Percentiles rank a stretch among this genome's conserved stretches.
phyloP scores from a whole-genome alignment of 2,888 invertebrate species.

The Koerneria pararmatus region DNA sequence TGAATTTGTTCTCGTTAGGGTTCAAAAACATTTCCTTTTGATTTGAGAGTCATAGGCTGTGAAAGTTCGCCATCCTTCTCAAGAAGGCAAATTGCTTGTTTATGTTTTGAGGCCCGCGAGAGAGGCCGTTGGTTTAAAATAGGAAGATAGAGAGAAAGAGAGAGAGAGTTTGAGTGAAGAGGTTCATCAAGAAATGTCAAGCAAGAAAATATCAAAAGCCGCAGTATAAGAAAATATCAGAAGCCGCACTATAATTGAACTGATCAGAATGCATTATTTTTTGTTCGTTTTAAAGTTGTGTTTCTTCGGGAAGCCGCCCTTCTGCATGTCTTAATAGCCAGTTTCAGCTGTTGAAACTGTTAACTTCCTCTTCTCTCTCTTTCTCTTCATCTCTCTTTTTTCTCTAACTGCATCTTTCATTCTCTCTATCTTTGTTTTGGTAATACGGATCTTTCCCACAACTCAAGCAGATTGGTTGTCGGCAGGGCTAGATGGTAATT shows the following conservation, averaged over 20 bases:
- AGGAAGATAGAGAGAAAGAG: not conserved
- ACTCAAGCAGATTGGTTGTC: no score
- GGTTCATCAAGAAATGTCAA: not conserved
- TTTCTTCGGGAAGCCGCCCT: no score
- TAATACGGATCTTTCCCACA: no score
- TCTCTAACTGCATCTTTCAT: not conserved
- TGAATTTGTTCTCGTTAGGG: no score
- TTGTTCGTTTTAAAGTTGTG: no score
- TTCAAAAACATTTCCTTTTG: no score
- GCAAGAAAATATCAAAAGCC: no score
- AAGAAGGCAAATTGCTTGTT: not conserved
- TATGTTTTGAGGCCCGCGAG: not conserved
- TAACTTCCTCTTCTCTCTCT: not conserved
- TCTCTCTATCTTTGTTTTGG: not conserved
- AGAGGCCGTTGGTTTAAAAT: not conserved
- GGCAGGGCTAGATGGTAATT: not conserved
- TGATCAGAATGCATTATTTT: no score
- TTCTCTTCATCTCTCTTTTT: not conserved
- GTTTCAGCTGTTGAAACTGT: not conserved
- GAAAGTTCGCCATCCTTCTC: conserved; percentile 3
- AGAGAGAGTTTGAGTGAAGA: not conserved
- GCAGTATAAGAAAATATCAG: no score
- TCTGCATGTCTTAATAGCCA: not conserved
- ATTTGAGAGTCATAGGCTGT: no score
- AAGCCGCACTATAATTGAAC: no score